phyloP scores from a whole-genome alignment of 2,888 invertebrate species.

The Melieria omissa region DNA sequence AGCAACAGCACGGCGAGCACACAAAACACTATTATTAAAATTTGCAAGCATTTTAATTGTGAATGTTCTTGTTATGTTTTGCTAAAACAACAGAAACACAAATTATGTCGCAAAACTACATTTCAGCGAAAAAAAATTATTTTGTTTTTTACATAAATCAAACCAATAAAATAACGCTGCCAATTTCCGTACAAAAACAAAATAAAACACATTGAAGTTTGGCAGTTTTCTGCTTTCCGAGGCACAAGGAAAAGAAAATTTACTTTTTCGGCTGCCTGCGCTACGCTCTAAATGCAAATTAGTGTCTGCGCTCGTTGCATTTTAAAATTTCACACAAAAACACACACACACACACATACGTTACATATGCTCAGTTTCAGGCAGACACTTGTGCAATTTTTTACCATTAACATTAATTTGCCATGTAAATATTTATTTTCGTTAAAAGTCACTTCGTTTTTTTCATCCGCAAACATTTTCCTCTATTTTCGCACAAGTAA shows the following conservation, averaged over 20 bases:
- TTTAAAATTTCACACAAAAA: background rate
- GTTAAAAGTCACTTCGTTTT: constrained; percentile 44
- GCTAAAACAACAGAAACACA: constrained; percentile 1
- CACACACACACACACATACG: background rate
- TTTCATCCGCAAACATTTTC: constrained; percentile 37
- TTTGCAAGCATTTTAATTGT: constrained; percentile 26
- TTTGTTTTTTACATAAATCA: background rate
- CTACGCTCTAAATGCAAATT: constrained; percentile 29
- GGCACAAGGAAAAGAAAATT: constrained; percentile 9
- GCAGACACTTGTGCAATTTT: constrained; percentile 34
- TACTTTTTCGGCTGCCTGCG: background rate
- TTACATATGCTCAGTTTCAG: background rate
- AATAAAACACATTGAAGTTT: background rate
- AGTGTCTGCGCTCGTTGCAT: background rate
- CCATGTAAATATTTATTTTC: constrained; percentile 61
- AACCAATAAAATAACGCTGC: constrained; percentile 3
- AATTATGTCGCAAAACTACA: background rate
- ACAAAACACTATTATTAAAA: background rate
- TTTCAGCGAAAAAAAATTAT: background rate
- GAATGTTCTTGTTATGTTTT: constrained; percentile 4
- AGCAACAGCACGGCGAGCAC: background rate
- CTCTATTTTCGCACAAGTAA: background rate
- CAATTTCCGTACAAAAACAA: constrained; percentile 13
- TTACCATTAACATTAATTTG: constrained; percentile 56
- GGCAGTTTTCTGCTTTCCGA: constrained; percentile 1